These are phyloP conservation scores for Campylorhamphus procurvoides DNA, from an alignment of 2,113 vertebrate species.

Conservation along the genomic window DNA sequence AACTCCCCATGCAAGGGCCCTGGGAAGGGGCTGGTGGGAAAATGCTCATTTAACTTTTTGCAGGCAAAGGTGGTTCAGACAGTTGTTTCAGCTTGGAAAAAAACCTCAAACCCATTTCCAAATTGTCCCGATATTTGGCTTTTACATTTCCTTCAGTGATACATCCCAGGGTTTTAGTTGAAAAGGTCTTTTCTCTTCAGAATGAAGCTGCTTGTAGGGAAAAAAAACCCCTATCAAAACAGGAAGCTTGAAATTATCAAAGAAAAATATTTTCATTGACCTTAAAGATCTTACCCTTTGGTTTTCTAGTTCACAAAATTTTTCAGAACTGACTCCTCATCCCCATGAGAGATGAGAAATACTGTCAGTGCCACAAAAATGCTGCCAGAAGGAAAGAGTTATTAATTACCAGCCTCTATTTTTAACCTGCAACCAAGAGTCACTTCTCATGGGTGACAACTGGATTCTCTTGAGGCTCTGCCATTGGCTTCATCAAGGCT, in stretches of 20 bases:
- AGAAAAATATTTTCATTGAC: slow-evolving; percentile 62
- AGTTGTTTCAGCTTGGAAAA: slow-evolving; percentile 3
- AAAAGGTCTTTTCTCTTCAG: slow-evolving; percentile 49
- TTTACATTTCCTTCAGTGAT: slow-evolving; percentile 38
- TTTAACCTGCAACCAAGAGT: slow-evolving; percentile 6
- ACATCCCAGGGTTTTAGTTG: slow-evolving; percentile 37
- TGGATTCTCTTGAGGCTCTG: not conserved
- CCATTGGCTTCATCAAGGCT: not conserved
- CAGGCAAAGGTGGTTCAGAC: not conserved
- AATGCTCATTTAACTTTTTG: not conserved
- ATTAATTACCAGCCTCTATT: slow-evolving; percentile 8
- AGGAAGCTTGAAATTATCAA: slow-evolving; percentile 64
- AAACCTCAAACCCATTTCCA: not conserved
- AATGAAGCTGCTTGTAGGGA: not conserved
- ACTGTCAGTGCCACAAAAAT: slow-evolving; percentile 30
- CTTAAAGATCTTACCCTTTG: slow-evolving; percentile 33
- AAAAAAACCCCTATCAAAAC: not conserved
- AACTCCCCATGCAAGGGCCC: not conserved
- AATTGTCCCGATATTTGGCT: slow-evolving; percentile 27
- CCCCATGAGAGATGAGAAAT: slow-evolving; percentile 8
- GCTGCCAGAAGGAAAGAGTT: not conserved
- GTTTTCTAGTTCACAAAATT: slow-evolving; percentile 14
- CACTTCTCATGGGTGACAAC: not conserved
- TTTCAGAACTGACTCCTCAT: slow-evolving; percentile 37
- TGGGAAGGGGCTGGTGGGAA: not conserved